Conservation (phyloP, 2,113 vertebrate species). For the Notothenia coriiceps region DNA sequence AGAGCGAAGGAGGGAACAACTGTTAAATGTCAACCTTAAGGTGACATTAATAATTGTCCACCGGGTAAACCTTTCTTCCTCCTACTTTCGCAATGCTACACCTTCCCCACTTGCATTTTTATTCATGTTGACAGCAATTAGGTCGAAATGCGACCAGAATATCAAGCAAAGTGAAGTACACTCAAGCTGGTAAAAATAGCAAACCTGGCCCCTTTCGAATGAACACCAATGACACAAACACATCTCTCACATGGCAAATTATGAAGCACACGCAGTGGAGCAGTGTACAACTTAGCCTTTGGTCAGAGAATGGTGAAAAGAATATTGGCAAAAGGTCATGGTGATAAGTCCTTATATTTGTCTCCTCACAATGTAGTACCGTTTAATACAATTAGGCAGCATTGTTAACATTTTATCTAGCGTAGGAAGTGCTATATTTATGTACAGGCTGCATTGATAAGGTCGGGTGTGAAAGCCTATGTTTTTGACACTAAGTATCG, state of each 20-base stretch:
- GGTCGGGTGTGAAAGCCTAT: background rate
- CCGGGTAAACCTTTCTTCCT: background rate
- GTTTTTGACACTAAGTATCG: background rate
- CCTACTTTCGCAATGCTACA: background rate
- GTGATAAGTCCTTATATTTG: background rate
- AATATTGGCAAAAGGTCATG: slow-evolving; percentile 2
- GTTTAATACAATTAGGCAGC: background rate
- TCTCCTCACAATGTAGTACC: background rate
- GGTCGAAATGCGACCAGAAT: background rate
- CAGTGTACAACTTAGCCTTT: background rate
- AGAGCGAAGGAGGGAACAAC: background rate
- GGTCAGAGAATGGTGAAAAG: background rate
- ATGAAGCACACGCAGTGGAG: background rate
- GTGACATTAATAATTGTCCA: background rate
- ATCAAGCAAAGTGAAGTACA: background rate
- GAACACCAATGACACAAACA: background rate
- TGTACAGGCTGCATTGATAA: background rate
- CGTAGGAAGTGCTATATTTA: background rate
- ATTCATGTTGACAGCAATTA: background rate
- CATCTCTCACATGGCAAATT: background rate
- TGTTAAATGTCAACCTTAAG: background rate
- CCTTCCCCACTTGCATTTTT: background rate
- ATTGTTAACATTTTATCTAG: too few species aligned
- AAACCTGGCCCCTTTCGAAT: background rate
- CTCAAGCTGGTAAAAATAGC: background rate